Evolutionary conservation across 1,140 invertebrate species (phyloP), one percentile per base, ranked within the genome.

Genomic region (Palaemon carinicauda): DNA sequence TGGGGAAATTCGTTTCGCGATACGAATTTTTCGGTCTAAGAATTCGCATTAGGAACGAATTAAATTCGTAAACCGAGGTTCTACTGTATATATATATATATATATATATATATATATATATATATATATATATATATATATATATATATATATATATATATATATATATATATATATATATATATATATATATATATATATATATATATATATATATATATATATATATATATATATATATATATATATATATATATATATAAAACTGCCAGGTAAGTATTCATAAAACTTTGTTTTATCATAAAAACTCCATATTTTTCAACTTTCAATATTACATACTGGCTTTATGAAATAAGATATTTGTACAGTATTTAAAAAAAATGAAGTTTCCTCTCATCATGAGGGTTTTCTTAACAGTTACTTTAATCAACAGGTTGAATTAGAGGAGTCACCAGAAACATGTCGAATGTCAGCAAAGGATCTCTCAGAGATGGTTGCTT

Each of bases 401-500:
- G 31, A n/a, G 31, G 7, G 31, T 41, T 17, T 52, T 73, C 10
- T 52, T 31, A n/a, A 77, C 52, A 5, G n/a, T 14, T 50, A 29
- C 9, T 51, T 27, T 12, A 52, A 24, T 29, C 56, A 21, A 1
- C 60, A 87, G 85, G 79, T 81, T 21, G 65, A 87, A 27, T 74
- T 87, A 60, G 85, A 87, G 81, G 77, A 80, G 41, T 12, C n/a
- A 27, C 29, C 52, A 54, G 78, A 80, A 41, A 60, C 29, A 21
- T 74, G 29, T 21, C 21, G 41, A 54, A 56, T 87, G 27, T 75
- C 78, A 31, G 65, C 29, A 10, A 52, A 80, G 21, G 69, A 80
- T 31, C 27, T 87, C 1, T 56, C 78, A 15, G 3, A 3, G 19
- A 60, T 81, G 27, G 69, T 87, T 41, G 65, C 78, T 81, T 27